Percentiles rank a stretch among this genome's conserved stretches.
phyloP scores from a whole-genome alignment of 2,113 vertebrate species.

The Eublepharis macularius region DNA sequence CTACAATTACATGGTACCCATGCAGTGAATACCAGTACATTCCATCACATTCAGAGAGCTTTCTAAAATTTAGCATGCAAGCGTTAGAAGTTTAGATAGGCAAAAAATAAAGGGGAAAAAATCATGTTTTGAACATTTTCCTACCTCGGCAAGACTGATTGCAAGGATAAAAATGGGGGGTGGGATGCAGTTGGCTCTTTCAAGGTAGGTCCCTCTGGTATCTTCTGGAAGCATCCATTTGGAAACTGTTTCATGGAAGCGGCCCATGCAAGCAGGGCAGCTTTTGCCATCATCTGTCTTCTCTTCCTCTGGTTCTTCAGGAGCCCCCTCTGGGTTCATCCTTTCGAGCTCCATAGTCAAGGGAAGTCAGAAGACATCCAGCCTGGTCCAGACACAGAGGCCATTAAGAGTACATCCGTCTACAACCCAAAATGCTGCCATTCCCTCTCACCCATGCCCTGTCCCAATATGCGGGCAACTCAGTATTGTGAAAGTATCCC shows the following conservation, averaged over 20 bases:
- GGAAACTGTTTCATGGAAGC: conserved; percentile 78
- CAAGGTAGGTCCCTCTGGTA: conserved; percentile 72
- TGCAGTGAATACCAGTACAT: too few relatives aligned
- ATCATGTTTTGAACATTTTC: background rate
- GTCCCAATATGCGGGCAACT: too few relatives aligned
- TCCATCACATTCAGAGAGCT: too few relatives aligned
- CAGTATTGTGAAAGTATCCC: too few relatives aligned
- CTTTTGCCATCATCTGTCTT: background rate
- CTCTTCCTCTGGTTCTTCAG: conserved; percentile 28
- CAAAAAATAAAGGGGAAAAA: background rate
- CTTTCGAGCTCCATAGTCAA: conserved; percentile 23
- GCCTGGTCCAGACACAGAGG: too few relatives aligned
- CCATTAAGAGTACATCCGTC: too few relatives aligned
- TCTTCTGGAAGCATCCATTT: conserved; percentile 86
- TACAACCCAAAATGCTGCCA: too few relatives aligned
- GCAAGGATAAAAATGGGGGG: conserved; percentile 88
- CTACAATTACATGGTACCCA: too few relatives aligned
- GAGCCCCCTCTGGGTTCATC: conserved; percentile 33
- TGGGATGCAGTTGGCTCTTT: conserved; percentile 85
- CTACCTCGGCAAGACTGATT: conserved; percentile 86
- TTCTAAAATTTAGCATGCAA: background rate
- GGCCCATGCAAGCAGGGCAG: conserved; percentile 50
- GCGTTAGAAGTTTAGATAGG: background rate
- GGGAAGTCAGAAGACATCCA: too few relatives aligned
- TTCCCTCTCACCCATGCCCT: too few relatives aligned